A percentile compares a stretch with the other conserved stretches of the same genome.
phyloP scores from a whole-genome alignment of 2,113 vertebrate species.

The Chinchilla lanigera region DNA sequence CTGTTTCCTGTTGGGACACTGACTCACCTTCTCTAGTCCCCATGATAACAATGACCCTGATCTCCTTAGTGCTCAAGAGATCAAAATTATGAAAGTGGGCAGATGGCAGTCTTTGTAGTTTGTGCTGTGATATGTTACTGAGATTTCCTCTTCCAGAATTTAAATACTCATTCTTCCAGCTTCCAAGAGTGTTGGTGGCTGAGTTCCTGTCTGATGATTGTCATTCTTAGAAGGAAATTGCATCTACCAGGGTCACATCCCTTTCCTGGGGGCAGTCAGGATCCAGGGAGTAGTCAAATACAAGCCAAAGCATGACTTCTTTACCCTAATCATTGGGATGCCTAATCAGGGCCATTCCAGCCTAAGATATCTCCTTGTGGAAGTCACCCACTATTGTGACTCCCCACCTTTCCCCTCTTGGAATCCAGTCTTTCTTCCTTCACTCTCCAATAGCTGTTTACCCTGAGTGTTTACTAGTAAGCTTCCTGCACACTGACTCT shows the following conservation, averaged over 20 bases:
- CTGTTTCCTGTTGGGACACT: not conserved
- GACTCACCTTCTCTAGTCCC: not conserved
- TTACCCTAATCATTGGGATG: not conserved
- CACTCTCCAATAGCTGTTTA: not conserved
- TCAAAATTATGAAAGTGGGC: not conserved
- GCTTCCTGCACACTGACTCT: not conserved
- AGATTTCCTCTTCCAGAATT: not conserved
- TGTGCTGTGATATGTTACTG: not conserved
- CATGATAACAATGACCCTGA: not conserved
- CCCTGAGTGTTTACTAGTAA: not conserved
- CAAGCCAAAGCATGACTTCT: not conserved
- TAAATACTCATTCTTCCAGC: not conserved
- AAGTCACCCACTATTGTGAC: not conserved
- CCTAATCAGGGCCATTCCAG: not conserved
- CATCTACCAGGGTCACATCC: not conserved
- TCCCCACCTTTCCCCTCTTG: not conserved
- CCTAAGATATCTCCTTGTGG: not conserved
- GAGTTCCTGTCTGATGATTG: not conserved
- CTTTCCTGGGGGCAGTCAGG: not conserved
- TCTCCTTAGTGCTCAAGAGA: not conserved
- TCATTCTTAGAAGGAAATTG: not conserved
- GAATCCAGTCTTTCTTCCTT: not conserved
- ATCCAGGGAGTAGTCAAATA: not conserved
- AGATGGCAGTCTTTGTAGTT: not conserved
- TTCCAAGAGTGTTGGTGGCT: not conserved